Percentiles rank a stretch among this genome's conserved stretches.
Conservation (phyloP, 2,113 vertebrate species). For the Gadus chalcogrammus region DNA sequence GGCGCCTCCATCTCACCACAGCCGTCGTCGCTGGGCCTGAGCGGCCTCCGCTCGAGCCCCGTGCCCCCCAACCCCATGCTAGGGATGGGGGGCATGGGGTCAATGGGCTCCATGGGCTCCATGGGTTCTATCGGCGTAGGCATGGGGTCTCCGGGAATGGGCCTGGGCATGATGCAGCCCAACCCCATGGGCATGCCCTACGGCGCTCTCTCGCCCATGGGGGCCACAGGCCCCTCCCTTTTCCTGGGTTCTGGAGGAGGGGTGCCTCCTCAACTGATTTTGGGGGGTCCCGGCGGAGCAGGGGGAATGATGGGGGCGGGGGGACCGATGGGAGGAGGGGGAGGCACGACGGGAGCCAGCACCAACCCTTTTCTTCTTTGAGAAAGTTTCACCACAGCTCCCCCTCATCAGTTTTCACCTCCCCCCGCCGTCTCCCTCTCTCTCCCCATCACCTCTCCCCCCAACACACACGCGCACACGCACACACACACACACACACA, state of each 20-base stretch:
- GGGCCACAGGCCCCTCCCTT: conserved; percentile 58
- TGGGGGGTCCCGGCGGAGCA: conserved; percentile 69
- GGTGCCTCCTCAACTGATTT: conserved; percentile 78
- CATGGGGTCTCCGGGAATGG: conserved; percentile 71
- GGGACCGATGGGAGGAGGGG: conserved; percentile 68
- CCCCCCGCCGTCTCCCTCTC: conserved; percentile 49
- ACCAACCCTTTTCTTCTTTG: conserved; percentile 81
- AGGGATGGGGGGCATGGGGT: conserved; percentile 46
- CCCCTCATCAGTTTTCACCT: conserved; percentile 40
- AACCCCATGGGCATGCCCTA: conserved; percentile 80
- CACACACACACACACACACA: background rate
- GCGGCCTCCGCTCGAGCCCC: conserved; percentile 83
- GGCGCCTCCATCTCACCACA: conserved; percentile 67
- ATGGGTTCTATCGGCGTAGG: conserved; percentile 71
- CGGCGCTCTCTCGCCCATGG: conserved; percentile 75
- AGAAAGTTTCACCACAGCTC: conserved; percentile 57
- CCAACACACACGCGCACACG: background rate
- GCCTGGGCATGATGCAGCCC: conserved; percentile 70
- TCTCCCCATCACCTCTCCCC: conserved; percentile 18
- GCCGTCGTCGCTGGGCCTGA: conserved; percentile 81
- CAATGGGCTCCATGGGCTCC: conserved; percentile 24
- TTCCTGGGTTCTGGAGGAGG: conserved; percentile 61
- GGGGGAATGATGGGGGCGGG: conserved; percentile 69
- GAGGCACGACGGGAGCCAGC: conserved; percentile 69
- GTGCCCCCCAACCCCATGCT: conserved; percentile 79